Percentiles rank a stretch among this genome's conserved stretches.
phyloP scores from a whole-genome alignment of 2,797 vertebrate species.

The Leptatherina wallacei region DNA sequence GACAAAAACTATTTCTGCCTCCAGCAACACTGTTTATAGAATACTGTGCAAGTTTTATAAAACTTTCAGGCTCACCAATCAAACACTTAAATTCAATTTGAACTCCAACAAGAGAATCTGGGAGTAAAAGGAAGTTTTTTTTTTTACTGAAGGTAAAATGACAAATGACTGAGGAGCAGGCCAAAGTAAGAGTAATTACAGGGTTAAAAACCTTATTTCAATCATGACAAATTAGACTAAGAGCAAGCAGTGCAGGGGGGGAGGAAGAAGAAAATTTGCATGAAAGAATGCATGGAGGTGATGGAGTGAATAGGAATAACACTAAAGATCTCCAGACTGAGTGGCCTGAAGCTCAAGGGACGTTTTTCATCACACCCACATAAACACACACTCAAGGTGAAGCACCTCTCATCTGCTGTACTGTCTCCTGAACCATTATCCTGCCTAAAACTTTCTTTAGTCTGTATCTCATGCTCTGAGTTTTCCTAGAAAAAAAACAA shows the following conservation, averaged over 20 bases:
- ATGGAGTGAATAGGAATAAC: conserved; percentile 37
- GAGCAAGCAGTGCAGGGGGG: not conserved
- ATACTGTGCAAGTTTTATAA: conserved; percentile 9
- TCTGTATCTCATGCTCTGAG: conserved; percentile 51
- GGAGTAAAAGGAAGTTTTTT: conserved; percentile 2
- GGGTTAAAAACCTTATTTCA: conserved; percentile 20
- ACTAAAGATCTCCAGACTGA: conserved; percentile 59
- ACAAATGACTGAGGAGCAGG: conserved; percentile 4
- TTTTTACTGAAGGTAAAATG: conserved; percentile 8
- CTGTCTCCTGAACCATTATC: conserved; percentile 42
- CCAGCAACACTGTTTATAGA: conserved; percentile 1
- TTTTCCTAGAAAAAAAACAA: conserved; percentile 56
- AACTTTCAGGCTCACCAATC: conserved; percentile 13
- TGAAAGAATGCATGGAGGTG: not conserved
- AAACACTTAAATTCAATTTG: not conserved
- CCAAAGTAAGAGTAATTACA: not conserved
- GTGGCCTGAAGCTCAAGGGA: conserved; percentile 52
- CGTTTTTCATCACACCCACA: conserved; percentile 32
- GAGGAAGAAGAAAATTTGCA: not conserved
- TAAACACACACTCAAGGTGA: conserved; percentile 41
- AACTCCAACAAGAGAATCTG: conserved; percentile 1
- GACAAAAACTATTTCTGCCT: conserved; percentile 22
- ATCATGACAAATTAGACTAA: conserved; percentile 1
- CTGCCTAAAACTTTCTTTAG: conserved; percentile 57
- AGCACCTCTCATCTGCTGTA: conserved; percentile 39